Evolutionary conservation across 2,888 invertebrate species (phyloP).

Genomic region (Anagyrus pseudococci): DNA sequence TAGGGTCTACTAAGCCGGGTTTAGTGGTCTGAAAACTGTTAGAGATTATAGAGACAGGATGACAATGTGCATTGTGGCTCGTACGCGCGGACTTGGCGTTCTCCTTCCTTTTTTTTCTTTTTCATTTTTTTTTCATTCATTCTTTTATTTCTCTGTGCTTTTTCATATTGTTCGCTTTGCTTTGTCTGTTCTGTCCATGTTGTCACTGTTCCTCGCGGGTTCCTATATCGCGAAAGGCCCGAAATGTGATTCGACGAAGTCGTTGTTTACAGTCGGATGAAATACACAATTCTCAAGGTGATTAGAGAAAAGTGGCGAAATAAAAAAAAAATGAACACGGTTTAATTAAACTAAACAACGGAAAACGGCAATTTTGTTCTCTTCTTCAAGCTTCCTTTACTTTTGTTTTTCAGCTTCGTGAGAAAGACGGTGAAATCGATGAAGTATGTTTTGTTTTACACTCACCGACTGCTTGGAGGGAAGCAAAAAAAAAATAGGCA

Average conservation of each 20-base stretch:
- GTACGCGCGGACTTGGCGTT: conserved; percentile 6
- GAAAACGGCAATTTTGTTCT: not conserved
- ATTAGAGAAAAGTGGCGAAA: not conserved
- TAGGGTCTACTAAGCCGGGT: conserved; percentile 97
- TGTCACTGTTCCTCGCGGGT: not conserved
- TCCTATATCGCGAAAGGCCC: not conserved
- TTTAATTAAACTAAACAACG: too few species aligned
- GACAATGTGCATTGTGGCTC: conserved; percentile 42
- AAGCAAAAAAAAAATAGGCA: conserved; percentile 6
- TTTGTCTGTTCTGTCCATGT: conserved; percentile 17
- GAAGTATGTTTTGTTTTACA: conserved; percentile 27
- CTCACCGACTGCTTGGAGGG: conserved; percentile 14
- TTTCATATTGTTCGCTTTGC: too few species aligned
- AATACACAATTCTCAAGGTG: not conserved
- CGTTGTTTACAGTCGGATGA: not conserved
- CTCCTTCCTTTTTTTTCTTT: conserved; percentile 10
- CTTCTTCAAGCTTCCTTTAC: not conserved
- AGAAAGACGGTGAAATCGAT: conserved; percentile 27
- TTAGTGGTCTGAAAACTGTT: conserved; percentile 72
- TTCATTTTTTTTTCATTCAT: not conserved
- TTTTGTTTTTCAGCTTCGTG: not conserved
- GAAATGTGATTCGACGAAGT: not conserved
- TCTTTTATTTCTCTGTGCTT: conserved; percentile 11
- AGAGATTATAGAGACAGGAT: conserved; percentile 59
- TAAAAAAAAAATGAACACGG: too few species aligned